phyloP scores from a whole-genome alignment of 2,888 invertebrate species.

The Shargacucullia verbasci region DNA sequence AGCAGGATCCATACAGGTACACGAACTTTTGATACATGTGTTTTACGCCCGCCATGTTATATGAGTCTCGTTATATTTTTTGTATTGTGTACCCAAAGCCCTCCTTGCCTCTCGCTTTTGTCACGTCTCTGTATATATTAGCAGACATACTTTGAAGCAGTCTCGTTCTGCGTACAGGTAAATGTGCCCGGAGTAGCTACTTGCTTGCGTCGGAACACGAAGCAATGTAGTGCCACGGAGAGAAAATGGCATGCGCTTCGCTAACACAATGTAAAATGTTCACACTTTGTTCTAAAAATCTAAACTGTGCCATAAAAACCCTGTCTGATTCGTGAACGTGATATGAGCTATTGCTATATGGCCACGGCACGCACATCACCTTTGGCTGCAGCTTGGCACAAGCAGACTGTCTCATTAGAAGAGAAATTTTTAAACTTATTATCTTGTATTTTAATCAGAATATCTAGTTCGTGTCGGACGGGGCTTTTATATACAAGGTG shows the following conservation, averaged over 20 bases:
- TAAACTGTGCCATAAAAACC: background rate
- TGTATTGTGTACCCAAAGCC: conserved; percentile 5
- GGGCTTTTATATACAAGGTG: no score
- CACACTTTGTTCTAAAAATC: conserved; percentile 30
- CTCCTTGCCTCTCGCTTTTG: conserved; percentile 5
- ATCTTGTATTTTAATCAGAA: no score
- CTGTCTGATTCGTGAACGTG: no score
- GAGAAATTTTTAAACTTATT: no score
- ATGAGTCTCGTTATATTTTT: background rate
- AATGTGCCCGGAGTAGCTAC: conserved; percentile 46
- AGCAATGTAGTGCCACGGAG: conserved; percentile 37
- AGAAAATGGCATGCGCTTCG: conserved; percentile 42
- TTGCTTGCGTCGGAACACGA: conserved; percentile 45
- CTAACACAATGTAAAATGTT: conserved; percentile 51
- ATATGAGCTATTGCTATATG: no score
- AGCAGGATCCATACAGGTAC: conserved; percentile 86
- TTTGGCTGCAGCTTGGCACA: no score
- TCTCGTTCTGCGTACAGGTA: conserved; percentile 55
- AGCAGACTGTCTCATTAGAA: no score
- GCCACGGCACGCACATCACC: no score
- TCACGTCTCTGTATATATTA: background rate
- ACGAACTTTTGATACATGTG: background rate
- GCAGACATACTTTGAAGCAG: conserved; percentile 15
- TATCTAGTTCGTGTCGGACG: no score
- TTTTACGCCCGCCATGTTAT: background rate